Base-by-base conservation (phyloP, 2,113 vertebrate genomes). In the Stigmatopora nigra region DNA sequence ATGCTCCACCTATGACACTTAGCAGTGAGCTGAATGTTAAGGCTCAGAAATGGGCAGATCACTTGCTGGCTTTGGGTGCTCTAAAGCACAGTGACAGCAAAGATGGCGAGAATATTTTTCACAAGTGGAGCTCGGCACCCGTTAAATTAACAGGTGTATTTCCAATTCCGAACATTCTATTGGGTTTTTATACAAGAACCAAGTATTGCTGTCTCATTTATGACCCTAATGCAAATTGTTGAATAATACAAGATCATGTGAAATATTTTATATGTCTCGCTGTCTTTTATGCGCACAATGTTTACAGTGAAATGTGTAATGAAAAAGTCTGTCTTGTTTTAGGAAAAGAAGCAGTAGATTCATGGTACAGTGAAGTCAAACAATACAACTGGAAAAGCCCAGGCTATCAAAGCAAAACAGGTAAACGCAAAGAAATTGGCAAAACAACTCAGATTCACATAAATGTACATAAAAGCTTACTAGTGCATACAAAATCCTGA, bases 51-150 rank as follows among this genome's bases (percentile, higher is more conserved):
- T 91, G 90, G 90, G 90, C 90, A 0, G 56, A 89, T 5, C 52
- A 84, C 53, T 44, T 89, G 66, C 73, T 87, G n/a, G 2, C 7
- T 1, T 67, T 0, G 0, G 57, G 47, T 0, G 1, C 0, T 0
- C 0, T 86, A 8, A 0, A n/a, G 25, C 90, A 91, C 83, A 90
- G 90, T 17, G 0, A 36, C 9, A 82, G 73, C 5, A 0, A 66
- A 0, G 72, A 89, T 0, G 89, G 90, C 15, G 90, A 91, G 74
- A 91, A 91, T 20, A n/a, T 91, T 57, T 90, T 45, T 72, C 53
- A 19, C 16, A 61, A 25, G 19, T 75, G 1, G 38, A 83, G 79
- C 74, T 82, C 83, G 0, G 7, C 0, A 0, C 0, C 17, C 1
- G 19, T 74, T 5, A 71, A 56, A 0, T 75, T 63, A 31, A 79